Evolutionary conservation across 2,797 vertebrate species (phyloP), one percentile per base, ranked within the genome.

Genomic region (Pogonophryne albipinna): DNA sequence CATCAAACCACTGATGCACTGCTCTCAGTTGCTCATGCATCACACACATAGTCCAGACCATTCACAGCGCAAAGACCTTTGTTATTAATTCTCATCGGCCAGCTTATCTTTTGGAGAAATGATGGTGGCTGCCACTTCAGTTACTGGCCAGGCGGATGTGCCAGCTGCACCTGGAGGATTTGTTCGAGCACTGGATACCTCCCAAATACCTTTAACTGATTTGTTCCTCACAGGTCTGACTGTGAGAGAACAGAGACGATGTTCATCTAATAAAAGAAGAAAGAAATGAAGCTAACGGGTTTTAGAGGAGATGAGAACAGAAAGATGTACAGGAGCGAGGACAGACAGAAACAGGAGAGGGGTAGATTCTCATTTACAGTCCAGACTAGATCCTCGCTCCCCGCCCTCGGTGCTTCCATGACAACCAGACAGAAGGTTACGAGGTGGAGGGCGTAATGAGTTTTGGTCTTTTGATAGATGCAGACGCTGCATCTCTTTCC

Each of bases 351-450:
- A 74, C 13, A 15, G 10, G 10, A 68, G 70, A 89, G 66, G 73
- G 61, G 46, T n/a, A 84, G 71, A 86, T 87, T 81, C 86, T 88
- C 83, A 88, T 87, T 85, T 88, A 84, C 78, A 90, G 82, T 88
- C 83, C 81, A 0, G 41, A 61, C 82, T 82, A 70, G 57, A 77
- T 69, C 75, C 57, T 67, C 31, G n/a, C 71, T 87, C 78, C 77
- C 55, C 71, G 76, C 85, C 79, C 80, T 65, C 57, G 68, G 65
- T 84, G 92, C 91, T 94, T 91, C 92, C 91, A 94, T 94, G 89
- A 92, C 92, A 94, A 93, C 94, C 88, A 91, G 91, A 89, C 82
- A 71, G 76, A 67, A 84, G 87, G 84, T 84, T 87, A 84, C 41
- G 67, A 85, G 89, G 76, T 80, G 84, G 75, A 86, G 80, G 83